Conservation (phyloP, 2,113 vertebrate species). For the Thunnus maccoyii region DNA sequence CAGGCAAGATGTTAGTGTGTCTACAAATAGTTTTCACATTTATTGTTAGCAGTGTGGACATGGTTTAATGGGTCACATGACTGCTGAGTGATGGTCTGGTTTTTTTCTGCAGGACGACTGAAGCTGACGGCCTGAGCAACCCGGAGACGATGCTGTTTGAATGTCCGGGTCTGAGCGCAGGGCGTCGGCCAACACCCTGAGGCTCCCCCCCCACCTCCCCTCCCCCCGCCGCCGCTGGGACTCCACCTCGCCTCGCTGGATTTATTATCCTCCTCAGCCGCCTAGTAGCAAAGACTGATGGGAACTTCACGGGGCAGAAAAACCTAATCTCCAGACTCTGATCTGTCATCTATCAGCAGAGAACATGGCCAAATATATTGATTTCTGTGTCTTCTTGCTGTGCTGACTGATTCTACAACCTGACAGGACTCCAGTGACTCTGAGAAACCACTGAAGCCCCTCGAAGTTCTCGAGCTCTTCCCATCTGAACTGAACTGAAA, state of each 20-base stretch:
- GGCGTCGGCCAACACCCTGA: constrained; percentile 34
- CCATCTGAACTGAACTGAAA: not conserved
- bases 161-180: not conserved
- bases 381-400: not conserved
- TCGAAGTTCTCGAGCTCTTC: not conserved
- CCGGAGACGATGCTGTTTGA: not conserved
- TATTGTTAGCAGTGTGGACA: constrained; percentile 29
- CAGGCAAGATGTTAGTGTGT: too few relatives aligned
- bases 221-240: not conserved
- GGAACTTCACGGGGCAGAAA: not conserved
- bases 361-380: not conserved
- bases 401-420: not conserved
- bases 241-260: not conserved
- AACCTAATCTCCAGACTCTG: not conserved
- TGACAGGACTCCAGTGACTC: not conserved
- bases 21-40: not conserved
- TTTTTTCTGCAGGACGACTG: constrained; percentile 79
- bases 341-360: not conserved
- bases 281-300: constrained; percentile 19
- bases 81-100: not conserved
- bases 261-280: not conserved
- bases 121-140: constrained; percentile 80
- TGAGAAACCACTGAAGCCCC: not conserved
- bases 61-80: not conserved
- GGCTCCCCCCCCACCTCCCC: not conserved